These are phyloP conservation scores for Lacanobia oleracea DNA, from an alignment of 2,888 invertebrate species.

Conservation along the genomic window DNA sequence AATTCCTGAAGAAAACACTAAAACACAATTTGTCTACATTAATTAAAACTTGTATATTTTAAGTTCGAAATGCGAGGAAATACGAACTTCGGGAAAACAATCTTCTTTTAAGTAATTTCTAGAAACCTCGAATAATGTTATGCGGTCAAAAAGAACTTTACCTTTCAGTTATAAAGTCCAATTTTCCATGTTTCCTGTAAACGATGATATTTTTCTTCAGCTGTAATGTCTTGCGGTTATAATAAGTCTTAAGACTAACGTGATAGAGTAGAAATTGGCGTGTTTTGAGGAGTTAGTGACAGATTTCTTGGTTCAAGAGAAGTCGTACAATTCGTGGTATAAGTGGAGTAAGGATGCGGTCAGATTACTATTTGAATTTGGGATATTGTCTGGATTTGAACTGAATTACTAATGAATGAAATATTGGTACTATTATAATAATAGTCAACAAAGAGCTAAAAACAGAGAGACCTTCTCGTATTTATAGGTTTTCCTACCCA, in stretches of 20 bases:
- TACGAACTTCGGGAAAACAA: slow-evolving; percentile 46
- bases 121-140: neutral
- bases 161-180: accelerated
- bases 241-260: neutral
- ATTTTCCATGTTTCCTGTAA: neutral
- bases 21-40: slow-evolving; percentile 57
- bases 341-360: slow-evolving; percentile 10
- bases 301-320: slow-evolving; percentile 13
- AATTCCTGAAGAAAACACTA: slow-evolving; percentile 36
- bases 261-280: slow-evolving; percentile 11
- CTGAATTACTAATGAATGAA: neutral
- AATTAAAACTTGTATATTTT: slow-evolving; percentile 64
- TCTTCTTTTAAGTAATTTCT: slow-evolving; percentile 56
- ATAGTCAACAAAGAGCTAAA: too few species aligned
- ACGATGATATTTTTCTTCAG: neutral
- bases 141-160: neutral
- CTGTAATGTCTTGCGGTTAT: neutral
- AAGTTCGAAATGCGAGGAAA: slow-evolving; percentile 50
- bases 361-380: slow-evolving; percentile 18
- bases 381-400: slow-evolving; percentile 9
- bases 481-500: too few species aligned
- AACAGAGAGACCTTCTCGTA: too few species aligned
- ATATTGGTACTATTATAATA: neutral
- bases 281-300: neutral
- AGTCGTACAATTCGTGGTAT: slow-evolving; percentile 31